Base-by-base conservation (phyloP, 1,140 invertebrate genomes). In the Pseudomyrmex concolor region DNA sequence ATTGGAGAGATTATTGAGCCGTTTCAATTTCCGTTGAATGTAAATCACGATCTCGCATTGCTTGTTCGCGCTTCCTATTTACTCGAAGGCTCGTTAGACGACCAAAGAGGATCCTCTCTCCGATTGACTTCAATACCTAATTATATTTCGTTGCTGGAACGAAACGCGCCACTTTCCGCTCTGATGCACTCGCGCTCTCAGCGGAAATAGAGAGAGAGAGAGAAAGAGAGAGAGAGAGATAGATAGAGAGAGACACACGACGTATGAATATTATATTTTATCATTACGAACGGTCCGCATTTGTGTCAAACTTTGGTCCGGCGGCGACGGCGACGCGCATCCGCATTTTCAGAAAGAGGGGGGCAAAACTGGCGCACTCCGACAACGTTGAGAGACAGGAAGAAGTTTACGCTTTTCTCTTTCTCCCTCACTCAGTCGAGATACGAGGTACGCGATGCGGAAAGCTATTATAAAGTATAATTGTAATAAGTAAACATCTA, bases 401-500 rank as follows among this genome's bases (percentile, higher is more conserved):
- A 80, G 76, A 80, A 80, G 54, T 70, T 70, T 70, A 66, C 76
- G 54, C 76, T 60, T 71, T 51, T 80, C 54, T 45, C 59, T 59
- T 64, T 59, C 64, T 80, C 76, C 57, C 34, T 34, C 34, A 50
- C 64, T 80, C 76, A 55, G 50, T 55, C 74, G 62, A 54, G 62
- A 54, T 54, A 8, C 70, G 68, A 55, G 50, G 76, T 43, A 19
- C 54, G 43, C 34, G 13, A 34, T 54, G 76, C 22, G 76, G 54
- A 66, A 80, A 60, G 66, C 54, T 34, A 80, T 80, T 80, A 80
- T 80, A 80, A 80, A 80, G 76, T 80, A 80, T 80, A 80, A 80
- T 80, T 80, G 76, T 80, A 80, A 80, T 80, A 80, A 80, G 76
- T 80, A 71, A 71, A 80, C 76, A 80, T 80, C 76, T 80, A 80